These are phyloP conservation scores for Astyanax mexicanus DNA, from an alignment of 2,797 vertebrate genomes.

Conservation along the genomic window DNA sequence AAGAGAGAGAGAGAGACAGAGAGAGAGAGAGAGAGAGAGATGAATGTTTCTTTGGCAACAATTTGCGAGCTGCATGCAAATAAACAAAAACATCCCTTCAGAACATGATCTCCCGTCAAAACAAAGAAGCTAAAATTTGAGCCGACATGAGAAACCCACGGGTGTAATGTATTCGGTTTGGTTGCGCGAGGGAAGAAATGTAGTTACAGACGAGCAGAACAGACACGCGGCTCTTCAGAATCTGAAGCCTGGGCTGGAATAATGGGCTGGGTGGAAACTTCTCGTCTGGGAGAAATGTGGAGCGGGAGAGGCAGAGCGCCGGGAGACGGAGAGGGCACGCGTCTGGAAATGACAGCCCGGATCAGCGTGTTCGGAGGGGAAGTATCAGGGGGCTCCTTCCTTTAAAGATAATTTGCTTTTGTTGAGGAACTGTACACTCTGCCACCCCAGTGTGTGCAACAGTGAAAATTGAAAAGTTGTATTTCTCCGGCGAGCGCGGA, in stretches of 20 bases:
- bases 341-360: constrained; percentile 54
- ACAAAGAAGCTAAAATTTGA: constrained; percentile 38
- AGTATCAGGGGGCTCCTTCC: constrained; percentile 51
- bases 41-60: constrained; percentile 22
- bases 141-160: constrained; percentile 28
- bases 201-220: constrained; percentile 21
- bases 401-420: constrained; percentile 62
- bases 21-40: background rate
- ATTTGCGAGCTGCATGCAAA: constrained; percentile 18
- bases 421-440: constrained; percentile 52
- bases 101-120: constrained; percentile 25
- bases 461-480: constrained; percentile 59
- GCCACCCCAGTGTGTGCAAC: constrained; percentile 46
- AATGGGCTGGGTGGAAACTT: constrained; percentile 39
- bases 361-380: constrained; percentile 44
- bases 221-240: constrained; percentile 17
- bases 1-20: background rate
- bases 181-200: constrained; percentile 16
- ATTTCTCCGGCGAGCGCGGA: constrained; percentile 42
- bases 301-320: constrained; percentile 26
- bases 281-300: constrained; percentile 34
- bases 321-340: constrained; percentile 37
- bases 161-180: constrained; percentile 39
- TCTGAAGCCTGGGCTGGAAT: constrained; percentile 34
- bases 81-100: constrained; percentile 27